Conservation (phyloP, 2,888 invertebrate species). For the Agrochola circellaris region DNA sequence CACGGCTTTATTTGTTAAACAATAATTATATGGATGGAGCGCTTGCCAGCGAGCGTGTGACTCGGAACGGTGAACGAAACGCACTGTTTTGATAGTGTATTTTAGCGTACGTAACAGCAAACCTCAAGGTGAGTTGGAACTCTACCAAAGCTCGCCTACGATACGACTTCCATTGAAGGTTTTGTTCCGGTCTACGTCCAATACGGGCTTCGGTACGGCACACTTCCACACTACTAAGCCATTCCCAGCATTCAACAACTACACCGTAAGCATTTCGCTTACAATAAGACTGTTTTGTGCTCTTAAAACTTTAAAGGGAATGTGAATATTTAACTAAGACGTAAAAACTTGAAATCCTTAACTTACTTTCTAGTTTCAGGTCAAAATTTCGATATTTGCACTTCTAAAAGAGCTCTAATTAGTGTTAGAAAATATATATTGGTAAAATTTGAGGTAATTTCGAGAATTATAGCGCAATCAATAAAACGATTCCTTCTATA, state of each 20-base stretch:
- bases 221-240: constrained; percentile 2
- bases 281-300: constrained; percentile 30
- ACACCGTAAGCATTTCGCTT: constrained; percentile 32
- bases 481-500: constrained; percentile 20
- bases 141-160: constrained; percentile 75
- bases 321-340: constrained; percentile 63
- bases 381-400: constrained; percentile 6
- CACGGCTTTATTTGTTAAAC: constrained; percentile 67
- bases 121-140: constrained; percentile 86
- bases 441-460: constrained; percentile 1
- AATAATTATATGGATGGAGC: constrained; percentile 60
- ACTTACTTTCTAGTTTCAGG: constrained; percentile 67
- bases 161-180: constrained; percentile 74
- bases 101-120: constrained; percentile 87
- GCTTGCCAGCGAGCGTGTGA: constrained; percentile 76
- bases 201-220: constrained; percentile 67
- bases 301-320: constrained; percentile 68
- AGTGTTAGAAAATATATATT: neutral
- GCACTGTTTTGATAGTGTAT: constrained; percentile 89
- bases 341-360: constrained; percentile 78
- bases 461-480: constrained; percentile 6
- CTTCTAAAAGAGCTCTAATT: neutral
- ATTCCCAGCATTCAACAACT: constrained; percentile 32
- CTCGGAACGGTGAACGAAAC: constrained; percentile 77
- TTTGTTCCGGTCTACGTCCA: constrained; percentile 70